These are phyloP conservation scores for Heliconius congener DNA, from an alignment of 1,140 invertebrate genomes.

Conservation along the genomic window DNA sequence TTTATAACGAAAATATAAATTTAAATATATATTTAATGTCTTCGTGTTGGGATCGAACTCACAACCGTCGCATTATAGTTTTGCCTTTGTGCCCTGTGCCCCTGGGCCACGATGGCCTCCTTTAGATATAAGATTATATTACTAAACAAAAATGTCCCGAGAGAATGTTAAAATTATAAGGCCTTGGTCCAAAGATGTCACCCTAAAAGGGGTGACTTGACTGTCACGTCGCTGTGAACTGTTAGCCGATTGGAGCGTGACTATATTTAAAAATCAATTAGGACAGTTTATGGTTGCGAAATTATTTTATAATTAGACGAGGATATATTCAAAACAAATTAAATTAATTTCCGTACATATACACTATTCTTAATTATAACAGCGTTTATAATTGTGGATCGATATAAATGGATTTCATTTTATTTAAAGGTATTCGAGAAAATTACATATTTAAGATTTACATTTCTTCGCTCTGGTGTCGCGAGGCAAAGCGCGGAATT, in stretches of 20 bases:
- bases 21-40: too few relatives aligned
- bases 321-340: not conserved
- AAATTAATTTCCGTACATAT: not conserved
- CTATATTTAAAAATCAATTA: conserved; percentile 1
- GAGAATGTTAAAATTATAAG: not conserved
- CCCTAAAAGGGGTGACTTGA: not conserved
- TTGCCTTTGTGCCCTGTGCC: too few relatives aligned
- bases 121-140: not conserved
- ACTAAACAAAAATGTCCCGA: not conserved
- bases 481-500: too few relatives aligned
- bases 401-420: too few relatives aligned
- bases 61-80: too few relatives aligned
- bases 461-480: too few relatives aligned
- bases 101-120: too few relatives aligned
- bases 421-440: too few relatives aligned
- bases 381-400: not conserved
- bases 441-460: too few relatives aligned
- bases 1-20: too few relatives aligned
- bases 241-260: not conserved
- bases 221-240: not conserved
- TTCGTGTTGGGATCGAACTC: too few relatives aligned
- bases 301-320: not conserved
- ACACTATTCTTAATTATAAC: not conserved
- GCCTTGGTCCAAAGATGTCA: not conserved
- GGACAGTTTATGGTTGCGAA: not conserved